Evolutionary conservation across 1,140 invertebrate genomes (phyloP), one percentile per base, ranked within the genome.

Genomic region (Drosophila asahinai): DNA sequence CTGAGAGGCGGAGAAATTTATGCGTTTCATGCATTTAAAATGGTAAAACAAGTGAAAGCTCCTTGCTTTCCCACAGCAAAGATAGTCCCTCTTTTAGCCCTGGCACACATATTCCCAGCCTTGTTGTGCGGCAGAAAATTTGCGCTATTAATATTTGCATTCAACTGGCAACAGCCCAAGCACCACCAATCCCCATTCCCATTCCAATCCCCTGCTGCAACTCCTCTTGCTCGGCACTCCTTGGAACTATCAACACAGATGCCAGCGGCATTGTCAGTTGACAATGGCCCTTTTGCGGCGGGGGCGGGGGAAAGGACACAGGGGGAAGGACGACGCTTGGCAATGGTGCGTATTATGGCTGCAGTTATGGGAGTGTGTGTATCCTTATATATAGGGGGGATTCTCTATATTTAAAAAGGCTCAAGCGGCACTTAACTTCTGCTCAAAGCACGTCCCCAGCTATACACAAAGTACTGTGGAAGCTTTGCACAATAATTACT

Each of bases 91-190:
- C 60, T 51, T 48, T 48, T 49, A 68, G 27, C 60, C 70, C 54
- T 84, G 73, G 64, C 62, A 75, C 59, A 66, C 60, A 80, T 81
- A 52, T 30, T 68, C 42, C 27, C 70, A 73, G 66, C 43, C 59
- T 73, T 89, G 84, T 81, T 81, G 57, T 75, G 84, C 77, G 73
- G 71, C 81, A 73, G 66, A 89, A 89, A 89, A 89, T 90, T 84
- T 89, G 86, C 81, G 78, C 84, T 84, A 84, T 89, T 89, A 87
- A 87, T 87, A 89, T 87, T 89, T 87, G 73, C 84, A 81, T 87
- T 87, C 81, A 87, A 83, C 84, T 83, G 84, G 77, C 81, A 81
- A 72, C 65, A 71, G 59, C 58, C 76, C 74, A 74, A 76, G 62
- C 54, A 51, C 19, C 54, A 36, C 36, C 54, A 57, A 12, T 40